Conservation (phyloP, 2,113 vertebrate species). For the Phocoena sinus region DNA sequence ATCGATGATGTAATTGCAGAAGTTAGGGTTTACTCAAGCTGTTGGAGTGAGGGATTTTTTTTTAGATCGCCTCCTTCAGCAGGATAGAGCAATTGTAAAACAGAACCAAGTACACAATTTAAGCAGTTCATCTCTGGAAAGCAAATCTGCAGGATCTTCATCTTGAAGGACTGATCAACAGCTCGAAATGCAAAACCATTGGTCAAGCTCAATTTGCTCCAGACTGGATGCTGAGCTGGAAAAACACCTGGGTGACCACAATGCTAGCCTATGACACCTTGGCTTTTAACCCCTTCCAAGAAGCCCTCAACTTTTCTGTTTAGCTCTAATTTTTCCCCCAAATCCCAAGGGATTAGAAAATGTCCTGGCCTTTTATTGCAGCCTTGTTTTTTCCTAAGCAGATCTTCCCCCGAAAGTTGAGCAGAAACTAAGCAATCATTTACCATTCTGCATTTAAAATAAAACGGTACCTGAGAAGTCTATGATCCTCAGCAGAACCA, state of each 20-base stretch:
- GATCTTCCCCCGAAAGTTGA: constrained; percentile 51
- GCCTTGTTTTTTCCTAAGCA: neutral
- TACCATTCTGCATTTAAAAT: constrained; percentile 52
- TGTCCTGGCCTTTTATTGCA: neutral
- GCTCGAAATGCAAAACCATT: constrained; percentile 68
- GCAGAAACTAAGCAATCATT: constrained; percentile 34
- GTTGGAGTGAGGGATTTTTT: neutral
- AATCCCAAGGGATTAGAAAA: neutral
- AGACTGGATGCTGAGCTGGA: constrained; percentile 53
- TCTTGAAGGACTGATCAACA: constrained; percentile 75
- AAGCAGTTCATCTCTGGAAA: constrained; percentile 63
- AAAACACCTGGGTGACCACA: constrained; percentile 38
- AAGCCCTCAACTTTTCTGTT: constrained; percentile 36
- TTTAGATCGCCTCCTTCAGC: constrained; percentile 12
- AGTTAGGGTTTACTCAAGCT: constrained; percentile 27
- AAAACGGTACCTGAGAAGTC: constrained; percentile 57
- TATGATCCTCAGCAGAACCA: constrained; percentile 4
- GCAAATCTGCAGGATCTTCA: constrained; percentile 72
- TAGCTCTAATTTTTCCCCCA: neutral
- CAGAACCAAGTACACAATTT: constrained; percentile 46
- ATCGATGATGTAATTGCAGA: constrained; percentile 58
- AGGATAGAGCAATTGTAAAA: constrained; percentile 51
- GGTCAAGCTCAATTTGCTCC: constrained; percentile 64
- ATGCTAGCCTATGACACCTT: constrained; percentile 22
- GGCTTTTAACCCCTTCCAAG: constrained; percentile 15